Percentiles rank a stretch among this genome's conserved stretches.
Evolutionary conservation across 2,888 invertebrate genomes (phyloP).

Genomic region (Acanthosepion lycidas): DNA sequence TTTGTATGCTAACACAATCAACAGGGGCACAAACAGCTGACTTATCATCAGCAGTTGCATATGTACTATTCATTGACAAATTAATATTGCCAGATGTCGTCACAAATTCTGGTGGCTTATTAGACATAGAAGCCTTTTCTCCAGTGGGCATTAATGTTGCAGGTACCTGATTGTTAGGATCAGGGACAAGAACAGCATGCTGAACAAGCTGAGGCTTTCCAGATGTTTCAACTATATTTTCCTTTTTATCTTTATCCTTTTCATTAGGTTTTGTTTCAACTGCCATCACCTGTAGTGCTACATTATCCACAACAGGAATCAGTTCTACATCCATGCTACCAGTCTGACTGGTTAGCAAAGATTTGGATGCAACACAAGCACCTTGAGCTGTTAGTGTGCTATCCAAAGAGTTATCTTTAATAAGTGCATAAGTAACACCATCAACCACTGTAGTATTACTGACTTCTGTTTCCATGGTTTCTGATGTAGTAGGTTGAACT

Average conservation of each 20-base stretch:
- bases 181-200: slow-evolving; percentile 40
- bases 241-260: slow-evolving; percentile 14
- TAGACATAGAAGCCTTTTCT: background rate
- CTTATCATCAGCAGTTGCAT: slow-evolving; percentile 35
- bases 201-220: slow-evolving; percentile 6
- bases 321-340: slow-evolving; percentile 37
- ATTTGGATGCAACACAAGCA: slow-evolving; percentile 13
- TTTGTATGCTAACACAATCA: slow-evolving; percentile 40
- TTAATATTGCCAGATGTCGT: background rate
- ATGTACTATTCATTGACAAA: slow-evolving; percentile 37
- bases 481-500: background rate
- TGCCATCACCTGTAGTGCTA: slow-evolving; percentile 43
- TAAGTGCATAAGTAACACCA: slow-evolving; percentile 45
- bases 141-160: background rate
- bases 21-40: background rate
- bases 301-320: slow-evolving; percentile 41
- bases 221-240: background rate
- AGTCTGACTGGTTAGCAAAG: background rate
- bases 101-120: slow-evolving; percentile 40
- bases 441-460: slow-evolving; percentile 37
- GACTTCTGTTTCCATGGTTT: slow-evolving; percentile 37
- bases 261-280: slow-evolving; percentile 44
- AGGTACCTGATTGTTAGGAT: slow-evolving; percentile 3
- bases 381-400: background rate
- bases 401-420: slow-evolving; percentile 5